Conservation (phyloP, 2,888 invertebrate genomes). For the Sepioteuthis lessoniana region DNA sequence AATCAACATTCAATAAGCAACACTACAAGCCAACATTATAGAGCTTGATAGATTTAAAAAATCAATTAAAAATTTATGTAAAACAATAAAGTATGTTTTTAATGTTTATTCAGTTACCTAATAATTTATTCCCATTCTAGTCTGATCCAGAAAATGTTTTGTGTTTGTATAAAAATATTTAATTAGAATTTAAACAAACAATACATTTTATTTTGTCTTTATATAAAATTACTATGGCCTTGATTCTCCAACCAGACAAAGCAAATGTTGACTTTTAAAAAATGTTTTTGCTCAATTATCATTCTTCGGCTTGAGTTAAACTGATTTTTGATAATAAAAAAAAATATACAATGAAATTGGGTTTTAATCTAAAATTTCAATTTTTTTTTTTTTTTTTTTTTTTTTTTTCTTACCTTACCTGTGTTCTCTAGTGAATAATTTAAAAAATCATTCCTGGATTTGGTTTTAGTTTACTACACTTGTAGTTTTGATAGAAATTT, state of each 20-base stretch:
- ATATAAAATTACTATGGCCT: background rate
- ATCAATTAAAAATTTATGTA: background rate
- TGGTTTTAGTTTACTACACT: too few relatives aligned
- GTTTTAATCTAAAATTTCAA: too few relatives aligned
- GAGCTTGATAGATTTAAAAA: too few relatives aligned
- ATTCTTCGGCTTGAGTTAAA: background rate
- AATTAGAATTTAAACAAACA: background rate
- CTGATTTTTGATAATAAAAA: background rate
- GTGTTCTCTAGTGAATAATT: too few relatives aligned
- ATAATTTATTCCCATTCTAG: too few relatives aligned
- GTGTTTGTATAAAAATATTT: background rate
- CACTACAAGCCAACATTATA: background rate
- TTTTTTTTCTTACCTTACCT: too few relatives aligned
- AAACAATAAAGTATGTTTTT: background rate
- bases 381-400: too few relatives aligned
- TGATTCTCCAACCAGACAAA: background rate
- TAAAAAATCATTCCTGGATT: too few relatives aligned
- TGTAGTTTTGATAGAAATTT: too few relatives aligned
- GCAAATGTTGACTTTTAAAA: background rate
- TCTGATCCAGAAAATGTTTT: too few relatives aligned
- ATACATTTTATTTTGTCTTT: background rate
- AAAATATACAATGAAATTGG: background rate
- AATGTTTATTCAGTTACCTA: background rate
- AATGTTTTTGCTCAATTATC: too few relatives aligned
- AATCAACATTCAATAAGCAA: slow-evolving; percentile 46